Evolutionary conservation across 1,140 invertebrate species (phyloP).

Genomic region (Planococcus citri): DNA sequence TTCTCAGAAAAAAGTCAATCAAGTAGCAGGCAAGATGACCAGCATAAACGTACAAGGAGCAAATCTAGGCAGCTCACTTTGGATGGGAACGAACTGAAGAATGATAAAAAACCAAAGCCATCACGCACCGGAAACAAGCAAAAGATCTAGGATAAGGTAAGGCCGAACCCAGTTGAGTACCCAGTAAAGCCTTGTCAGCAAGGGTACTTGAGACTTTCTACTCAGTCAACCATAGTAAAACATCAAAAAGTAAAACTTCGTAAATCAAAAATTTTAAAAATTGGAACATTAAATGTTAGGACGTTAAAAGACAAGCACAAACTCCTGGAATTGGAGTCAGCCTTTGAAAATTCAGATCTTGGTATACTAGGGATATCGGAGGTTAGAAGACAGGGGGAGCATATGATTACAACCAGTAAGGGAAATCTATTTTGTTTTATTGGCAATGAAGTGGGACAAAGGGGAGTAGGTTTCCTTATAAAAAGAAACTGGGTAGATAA

Average conservation of each 20-base stretch:
- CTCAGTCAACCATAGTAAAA: background rate
- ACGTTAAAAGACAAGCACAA: background rate
- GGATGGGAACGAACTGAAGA: no score
- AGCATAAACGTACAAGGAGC: no score
- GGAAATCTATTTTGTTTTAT: background rate
- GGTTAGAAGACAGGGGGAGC: slow-evolving; percentile 9
- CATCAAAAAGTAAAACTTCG: background rate
- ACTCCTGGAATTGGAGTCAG: slow-evolving; percentile 5
- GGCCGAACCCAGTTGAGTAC: no score
- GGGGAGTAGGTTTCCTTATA: slow-evolving; percentile 15
- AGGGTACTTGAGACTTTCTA: background rate
- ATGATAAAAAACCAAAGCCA: no score
- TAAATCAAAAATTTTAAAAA: background rate
- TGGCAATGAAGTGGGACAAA: background rate
- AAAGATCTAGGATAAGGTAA: no score
- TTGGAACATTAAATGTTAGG: background rate
- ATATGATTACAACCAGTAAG: background rate
- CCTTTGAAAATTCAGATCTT: background rate
- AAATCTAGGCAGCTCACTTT: no score
- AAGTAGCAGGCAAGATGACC: no score
- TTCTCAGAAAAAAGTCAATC: no score
- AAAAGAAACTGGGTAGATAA: background rate
- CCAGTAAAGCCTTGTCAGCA: background rate
- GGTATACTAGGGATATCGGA: slow-evolving; percentile 16
- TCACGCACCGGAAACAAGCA: no score